Base-by-base conservation (phyloP, 2,888 invertebrate genomes). In the Gnatocerus cornutus region DNA sequence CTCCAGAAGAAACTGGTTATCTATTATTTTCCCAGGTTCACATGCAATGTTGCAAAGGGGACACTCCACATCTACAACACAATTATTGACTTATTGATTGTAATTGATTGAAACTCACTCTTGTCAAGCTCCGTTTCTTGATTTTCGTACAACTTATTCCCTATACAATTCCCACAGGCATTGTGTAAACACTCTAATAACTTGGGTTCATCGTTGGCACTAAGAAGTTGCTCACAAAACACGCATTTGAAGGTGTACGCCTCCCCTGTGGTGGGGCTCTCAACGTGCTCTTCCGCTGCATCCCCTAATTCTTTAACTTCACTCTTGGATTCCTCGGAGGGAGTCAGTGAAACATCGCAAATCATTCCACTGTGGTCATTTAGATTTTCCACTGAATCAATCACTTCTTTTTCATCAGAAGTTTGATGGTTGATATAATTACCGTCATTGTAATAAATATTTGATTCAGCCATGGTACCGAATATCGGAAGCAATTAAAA, bases 141-240 rank as follows among this genome's bases (percentile, higher is more conserved):
- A 37, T 48, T 62, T 72, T 88, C 88, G 73, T 82, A 86, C 37
- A 93, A 85, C 84, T 92, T 93, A 67, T 89, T 88, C 75, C 88
- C 89, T 77, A 95, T 86, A 85, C 95, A 95, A 71, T 89, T 87
- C 65, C 90, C 88, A 84, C 96, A 97, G 69, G 93, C 91, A 59
- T 95, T 93, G 84, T 97, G 96, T 75, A 97, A 88, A 83, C 96
- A 97, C 85, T 95, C 95, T 80, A 97, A 87, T 69, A 96, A 87
- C 86, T 94, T 95, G 33, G 96, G 94, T 50, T 89, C 87, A 79
- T 91, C 90, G 41, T 84, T 86, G 37, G 86, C 83, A 41, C 86
- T 86, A 55, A 92, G 84, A 45, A 85, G 78, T 78, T 87, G 87
- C 63, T 84, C 84, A 77, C 85, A 85, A 77, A 84, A 85, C 48